Base-by-base conservation (phyloP, 1,140 invertebrate genomes). In the Lepidotrigona ventralis region DNA sequence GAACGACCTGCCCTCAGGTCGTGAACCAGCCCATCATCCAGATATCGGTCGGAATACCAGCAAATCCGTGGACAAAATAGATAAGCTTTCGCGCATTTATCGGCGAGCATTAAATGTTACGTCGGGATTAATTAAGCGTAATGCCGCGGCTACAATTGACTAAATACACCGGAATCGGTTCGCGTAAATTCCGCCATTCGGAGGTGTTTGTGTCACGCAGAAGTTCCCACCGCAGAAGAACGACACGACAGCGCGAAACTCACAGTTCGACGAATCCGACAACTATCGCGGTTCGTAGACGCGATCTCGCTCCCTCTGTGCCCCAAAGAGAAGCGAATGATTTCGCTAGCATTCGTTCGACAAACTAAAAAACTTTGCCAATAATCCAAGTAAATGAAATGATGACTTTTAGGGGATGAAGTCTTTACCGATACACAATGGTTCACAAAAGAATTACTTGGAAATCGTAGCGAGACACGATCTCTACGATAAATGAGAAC, bases 81-180 rank as follows among this genome's bases (percentile, higher is more conserved):
- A 82, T 82, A 82, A 82, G 64, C 79, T 81, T 81, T 74, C 70
- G n/a, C 71, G 79, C 80, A 39, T 76, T 82, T 82, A 82, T 82
- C 80, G 63, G 64, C 80, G 21, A 69, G 74, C 73, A 82, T 82
- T 82, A 82, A 82, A 82, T 78, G 69, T 51, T 51, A 15, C 23
- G 69, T 71, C 69, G 69, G 69, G 69, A 71, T 51, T 71, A 71
- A 71, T 71, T 71, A 71, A 71, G 69, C 79, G 79, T 80, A 80
- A 73, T 73, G 79, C 70, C 53, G 64, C 46, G 71, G 53, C 79
- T 75, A 75, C 71, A 81, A 75, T 73, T 75, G 79, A 75, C 58
- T 81, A 66, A 81, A 81, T 66, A 60, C 79, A 58, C 17, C 29
- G 51, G 60, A 66, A 81, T 81, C 79, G 79, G 21, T 51, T 17